Base-by-base conservation (phyloP, 2,797 vertebrate genomes). In the Chaetophractus vellerosus region DNA sequence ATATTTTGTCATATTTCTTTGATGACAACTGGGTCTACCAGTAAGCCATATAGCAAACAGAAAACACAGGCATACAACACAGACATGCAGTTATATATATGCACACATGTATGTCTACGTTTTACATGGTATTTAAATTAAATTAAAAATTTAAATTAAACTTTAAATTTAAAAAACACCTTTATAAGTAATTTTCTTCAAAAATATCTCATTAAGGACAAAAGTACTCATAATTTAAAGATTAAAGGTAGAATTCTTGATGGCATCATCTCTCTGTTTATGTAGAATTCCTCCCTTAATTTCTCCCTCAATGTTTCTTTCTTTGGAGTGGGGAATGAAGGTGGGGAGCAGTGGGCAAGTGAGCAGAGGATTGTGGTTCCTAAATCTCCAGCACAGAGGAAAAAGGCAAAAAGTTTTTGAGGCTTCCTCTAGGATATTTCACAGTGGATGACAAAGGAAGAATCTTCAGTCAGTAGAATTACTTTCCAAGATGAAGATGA, bases 261-360 rank as follows among this genome's bases (percentile, higher is more conserved):
- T 1, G 61, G 48, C 79, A 16, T 16, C 63, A 31, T n/a, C 63
- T n/a, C 31, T 64, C 12, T n/a, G 31, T 52, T 15, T 64, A 26
- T 23, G 21, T 57, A 52, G 50, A 52, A 52, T 52, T 52, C 50
- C 15, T 15, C 50, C 15, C 50, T 52, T 52, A 52, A 14, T 52
- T 14, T 52, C 50, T 52, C 50, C 15, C 50, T 52, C 50, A 52
- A 14, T n/a, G 28, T n/a, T n/a, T 64, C 31, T 16, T 26, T 64
- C 12, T n/a, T 28, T n/a, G 0, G 4, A 31, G 12, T 0, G 0
- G 9, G 9, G 9, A 19, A 4, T 83, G 41, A 36, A 28, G 5
- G 9, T 23, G 15, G 12, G 31, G 28, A 31, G 63, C 31, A 64
- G 31, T n/a, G 38, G 57, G 24, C 4, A 57, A 64, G 61, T n/a